Evolutionary conservation across 2,888 invertebrate species (phyloP), one percentile per base, ranked within the genome.

Genomic region (Leucania comma): DNA sequence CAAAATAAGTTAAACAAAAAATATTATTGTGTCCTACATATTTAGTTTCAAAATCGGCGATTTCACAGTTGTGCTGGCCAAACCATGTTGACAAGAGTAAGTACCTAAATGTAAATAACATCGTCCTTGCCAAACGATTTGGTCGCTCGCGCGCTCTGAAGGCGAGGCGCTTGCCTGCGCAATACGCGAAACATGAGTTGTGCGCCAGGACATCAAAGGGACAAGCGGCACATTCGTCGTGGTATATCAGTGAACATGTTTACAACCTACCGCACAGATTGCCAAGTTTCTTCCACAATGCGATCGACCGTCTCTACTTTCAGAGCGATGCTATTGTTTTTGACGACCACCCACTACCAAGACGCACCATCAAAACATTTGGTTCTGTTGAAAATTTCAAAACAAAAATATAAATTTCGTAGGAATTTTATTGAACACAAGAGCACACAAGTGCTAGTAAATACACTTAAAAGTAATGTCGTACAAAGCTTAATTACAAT

Each of bases 391-490:
- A 9, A 50, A 67, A 78, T 74, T 57, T 38, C 48, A 72, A 82
- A 68, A 50, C 56, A 42, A 54, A 74, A 54, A 62, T 22, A 2
- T 56, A 46, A 68, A 71, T 85, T 88, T 87, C 60, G 83, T 83
- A 88, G 78, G 78, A 86, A 86, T 89, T 92, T 92, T 92, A 92
- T 90, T 92, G 90, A 93, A 92, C 92, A 92, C 90, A 90, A 90
- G 86, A 89, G 90, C 92, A 91, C 90, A 86, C 78, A 74, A 73
- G 90, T 90, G 89, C 89, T 86, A 83, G 88, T 87, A 82, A 90
- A 90, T 89, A 89, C 87, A 88, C 86, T 87, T 84, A 85, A 70
- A 68, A 84, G 51, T 85, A 79, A 86, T 83, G 82, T 82, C 74
- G 74, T 89, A 89, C 83, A 87, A 89, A 87, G 88, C 87, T 86